Evolutionary conservation across 2,888 invertebrate species (phyloP).

Genomic region (Pilophorus perplexus): DNA sequence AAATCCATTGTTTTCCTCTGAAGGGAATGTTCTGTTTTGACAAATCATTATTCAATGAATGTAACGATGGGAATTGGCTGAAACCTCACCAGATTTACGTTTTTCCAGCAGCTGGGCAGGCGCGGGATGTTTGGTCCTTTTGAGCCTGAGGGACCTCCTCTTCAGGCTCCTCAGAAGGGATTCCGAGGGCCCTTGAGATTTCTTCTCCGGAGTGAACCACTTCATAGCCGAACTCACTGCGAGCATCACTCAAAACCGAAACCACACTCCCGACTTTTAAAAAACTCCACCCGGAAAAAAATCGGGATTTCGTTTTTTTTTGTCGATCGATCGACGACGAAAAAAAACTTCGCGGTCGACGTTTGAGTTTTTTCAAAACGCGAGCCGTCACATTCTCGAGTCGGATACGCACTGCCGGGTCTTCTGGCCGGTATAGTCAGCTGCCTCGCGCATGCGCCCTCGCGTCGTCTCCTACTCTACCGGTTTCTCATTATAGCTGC

Average conservation of each 20-base stretch:
- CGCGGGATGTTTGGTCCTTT: constrained; percentile 71
- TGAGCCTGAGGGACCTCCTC: constrained; percentile 68
- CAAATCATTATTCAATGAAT: too few species aligned
- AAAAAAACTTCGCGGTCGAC: constrained; percentile 1
- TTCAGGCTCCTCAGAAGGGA: constrained; percentile 70
- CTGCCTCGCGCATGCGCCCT: constrained; percentile 33
- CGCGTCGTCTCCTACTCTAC: too few species aligned
- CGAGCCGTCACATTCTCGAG: too few species aligned
- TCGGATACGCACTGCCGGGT: constrained; percentile 31
- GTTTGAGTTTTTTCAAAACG: too few species aligned
- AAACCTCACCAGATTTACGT: constrained; percentile 78
- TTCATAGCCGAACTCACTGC: constrained; percentile 59
- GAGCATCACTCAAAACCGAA: constrained; percentile 31
- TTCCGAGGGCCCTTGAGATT: constrained; percentile 56
- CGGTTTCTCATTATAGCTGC: too few species aligned
- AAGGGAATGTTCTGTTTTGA: too few species aligned
- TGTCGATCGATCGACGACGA: neutral
- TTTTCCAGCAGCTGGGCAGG: constrained; percentile 59
- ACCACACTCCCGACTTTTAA: neutral
- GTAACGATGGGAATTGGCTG: too few species aligned
- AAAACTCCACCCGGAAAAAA: neutral
- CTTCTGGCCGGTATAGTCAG: constrained; percentile 23
- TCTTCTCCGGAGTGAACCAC: constrained; percentile 58
- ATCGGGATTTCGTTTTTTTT: neutral
- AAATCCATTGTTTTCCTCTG: too few species aligned